Conservation (phyloP, 2,113 vertebrate genomes). For the Sitta europaea region DNA sequence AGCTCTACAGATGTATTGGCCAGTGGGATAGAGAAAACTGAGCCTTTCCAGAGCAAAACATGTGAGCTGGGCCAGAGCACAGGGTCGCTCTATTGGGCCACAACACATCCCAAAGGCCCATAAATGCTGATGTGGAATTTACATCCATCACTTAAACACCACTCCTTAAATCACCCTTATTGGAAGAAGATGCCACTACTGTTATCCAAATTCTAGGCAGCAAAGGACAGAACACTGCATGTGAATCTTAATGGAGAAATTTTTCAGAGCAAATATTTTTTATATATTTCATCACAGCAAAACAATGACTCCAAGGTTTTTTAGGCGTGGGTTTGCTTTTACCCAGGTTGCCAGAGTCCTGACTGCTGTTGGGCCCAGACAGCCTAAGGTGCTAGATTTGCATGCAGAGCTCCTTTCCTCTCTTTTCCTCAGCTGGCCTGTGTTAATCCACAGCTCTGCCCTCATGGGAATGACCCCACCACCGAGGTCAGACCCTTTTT, state of each 20-base stretch:
- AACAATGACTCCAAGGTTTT: not conserved
- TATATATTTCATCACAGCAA: not conserved
- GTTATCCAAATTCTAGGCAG: not conserved
- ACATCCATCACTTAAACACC: not conserved
- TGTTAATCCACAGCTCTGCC: not conserved
- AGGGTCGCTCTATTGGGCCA: accelerated
- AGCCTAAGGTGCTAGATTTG: not conserved
- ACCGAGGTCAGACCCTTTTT: not conserved
- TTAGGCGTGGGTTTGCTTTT: not conserved
- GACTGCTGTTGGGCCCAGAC: accelerated
- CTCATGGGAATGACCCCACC: not conserved
- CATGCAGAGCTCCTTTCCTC: not conserved
- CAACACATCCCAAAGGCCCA: accelerated
- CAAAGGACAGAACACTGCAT: not conserved
- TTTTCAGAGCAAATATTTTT: not conserved
- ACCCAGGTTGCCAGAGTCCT: not conserved
- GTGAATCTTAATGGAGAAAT: not conserved
- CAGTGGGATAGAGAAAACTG: not conserved
- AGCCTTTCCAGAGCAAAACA: not conserved
- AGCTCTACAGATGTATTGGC: not conserved
- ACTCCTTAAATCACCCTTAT: not conserved
- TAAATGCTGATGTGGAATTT: not conserved
- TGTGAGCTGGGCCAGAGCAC: not conserved
- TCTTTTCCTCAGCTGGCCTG: not conserved
- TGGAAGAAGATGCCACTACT: not conserved